Conservation (phyloP, 2,797 vertebrate genomes). For the Sebastes oblongus region DNA sequence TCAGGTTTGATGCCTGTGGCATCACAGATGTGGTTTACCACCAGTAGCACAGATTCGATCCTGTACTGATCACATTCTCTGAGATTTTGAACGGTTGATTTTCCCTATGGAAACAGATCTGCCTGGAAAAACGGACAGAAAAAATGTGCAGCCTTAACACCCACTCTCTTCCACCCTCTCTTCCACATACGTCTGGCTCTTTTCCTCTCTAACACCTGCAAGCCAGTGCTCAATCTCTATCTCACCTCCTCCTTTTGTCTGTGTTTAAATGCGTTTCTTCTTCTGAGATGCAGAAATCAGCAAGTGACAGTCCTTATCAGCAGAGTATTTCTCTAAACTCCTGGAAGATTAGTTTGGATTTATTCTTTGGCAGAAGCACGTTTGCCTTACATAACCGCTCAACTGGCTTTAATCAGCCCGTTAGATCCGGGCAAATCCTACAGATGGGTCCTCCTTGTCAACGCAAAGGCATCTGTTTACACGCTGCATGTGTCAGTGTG, state of each 20-base stretch:
- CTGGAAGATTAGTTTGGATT: slow-evolving; percentile 58
- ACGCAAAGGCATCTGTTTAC: slow-evolving; percentile 43
- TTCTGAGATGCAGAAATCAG: slow-evolving; percentile 18
- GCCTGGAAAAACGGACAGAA: background rate
- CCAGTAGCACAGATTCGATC: slow-evolving; percentile 8
- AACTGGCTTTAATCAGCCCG: slow-evolving; percentile 52
- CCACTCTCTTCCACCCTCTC: slow-evolving; percentile 25
- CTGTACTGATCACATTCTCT: slow-evolving; percentile 5
- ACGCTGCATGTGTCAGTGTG: slow-evolving; percentile 8
- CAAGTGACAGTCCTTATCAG: slow-evolving; percentile 24
- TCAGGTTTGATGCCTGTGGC: slow-evolving; percentile 1
- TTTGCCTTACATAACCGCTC: slow-evolving; percentile 58
- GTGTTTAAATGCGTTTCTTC: slow-evolving; percentile 11
- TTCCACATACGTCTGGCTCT: slow-evolving; percentile 44
- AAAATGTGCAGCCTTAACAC: slow-evolving; percentile 19
- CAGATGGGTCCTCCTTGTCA: slow-evolving; percentile 44
- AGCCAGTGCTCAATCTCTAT: slow-evolving; percentile 6
- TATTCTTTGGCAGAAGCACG: slow-evolving; percentile 26
- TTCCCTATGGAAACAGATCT: slow-evolving; percentile 17
- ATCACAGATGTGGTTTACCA: background rate
- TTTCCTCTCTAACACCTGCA: slow-evolving; percentile 38
- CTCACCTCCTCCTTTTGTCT: slow-evolving; percentile 23
- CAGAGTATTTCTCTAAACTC: slow-evolving; percentile 42
- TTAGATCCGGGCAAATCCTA: slow-evolving; percentile 46
- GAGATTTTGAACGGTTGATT: background rate